Evolutionary conservation across 2,888 invertebrate species (phyloP).

Genomic region (Oscheius sp.): DNA sequence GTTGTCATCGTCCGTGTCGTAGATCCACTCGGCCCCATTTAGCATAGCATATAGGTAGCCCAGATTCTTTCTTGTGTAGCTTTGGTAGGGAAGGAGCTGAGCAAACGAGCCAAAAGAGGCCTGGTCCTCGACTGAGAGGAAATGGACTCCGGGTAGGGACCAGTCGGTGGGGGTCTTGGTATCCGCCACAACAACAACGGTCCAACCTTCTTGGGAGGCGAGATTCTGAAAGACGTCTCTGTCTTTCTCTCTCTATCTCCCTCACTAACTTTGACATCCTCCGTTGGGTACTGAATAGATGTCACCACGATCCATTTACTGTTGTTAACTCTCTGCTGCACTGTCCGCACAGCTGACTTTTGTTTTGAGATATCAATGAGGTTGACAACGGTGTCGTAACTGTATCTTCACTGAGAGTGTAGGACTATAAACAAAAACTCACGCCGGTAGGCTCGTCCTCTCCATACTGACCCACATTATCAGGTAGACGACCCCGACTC

Average conservation of each 20-base stretch:
- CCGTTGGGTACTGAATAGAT: constrained; percentile 7
- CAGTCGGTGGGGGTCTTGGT: constrained; percentile 41
- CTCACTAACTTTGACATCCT: constrained; percentile 18
- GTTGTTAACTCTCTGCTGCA: background rate
- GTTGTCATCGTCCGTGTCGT: constrained; percentile 41
- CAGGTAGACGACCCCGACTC: too few species aligned
- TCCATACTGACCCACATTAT: too few species aligned
- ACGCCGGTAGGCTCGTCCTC: too few species aligned
- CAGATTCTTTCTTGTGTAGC: constrained; percentile 34
- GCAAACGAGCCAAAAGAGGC: background rate
- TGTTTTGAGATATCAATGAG: too few species aligned
- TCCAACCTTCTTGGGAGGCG: constrained; percentile 35
- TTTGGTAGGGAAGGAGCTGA: background rate
- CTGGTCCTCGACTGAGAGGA: constrained; percentile 31
- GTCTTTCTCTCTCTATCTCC: too few species aligned
- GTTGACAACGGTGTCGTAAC: too few species aligned
- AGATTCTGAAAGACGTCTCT: constrained; percentile 4
- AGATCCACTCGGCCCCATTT: constrained; percentile 40
- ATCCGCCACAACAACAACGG: constrained; percentile 41
- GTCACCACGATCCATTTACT: constrained; percentile 29
- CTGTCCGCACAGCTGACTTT: too few species aligned
- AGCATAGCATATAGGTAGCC: constrained; percentile 39
- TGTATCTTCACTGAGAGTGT: too few species aligned
- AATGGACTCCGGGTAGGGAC: constrained; percentile 37
- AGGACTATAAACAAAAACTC: too few species aligned